Evolutionary conservation across 2,888 invertebrate genomes (phyloP), one percentile per base, ranked within the genome.

Genomic region (Drosophila vallismaia): DNA sequence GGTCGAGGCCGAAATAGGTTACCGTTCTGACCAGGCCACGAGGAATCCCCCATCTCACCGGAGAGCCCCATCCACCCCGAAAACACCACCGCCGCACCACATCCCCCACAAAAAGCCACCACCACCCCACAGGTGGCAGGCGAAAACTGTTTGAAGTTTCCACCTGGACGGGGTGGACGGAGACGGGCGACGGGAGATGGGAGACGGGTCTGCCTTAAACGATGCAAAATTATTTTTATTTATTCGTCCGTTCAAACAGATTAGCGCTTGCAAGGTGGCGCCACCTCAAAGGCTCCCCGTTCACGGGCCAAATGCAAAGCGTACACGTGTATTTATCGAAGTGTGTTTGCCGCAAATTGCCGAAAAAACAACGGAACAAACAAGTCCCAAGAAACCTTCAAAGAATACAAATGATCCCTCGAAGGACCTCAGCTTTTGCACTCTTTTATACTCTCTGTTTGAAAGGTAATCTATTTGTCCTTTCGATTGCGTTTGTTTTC

Each of bases 171-270:
- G 28, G 10, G 6, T 8, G 42, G 38, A 46, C 5, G 19, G 19
- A 19, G 19, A 19, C 19, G 19, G 19, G 19, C 1, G 14, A 14
- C 14, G 14, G 14, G 14, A 14, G 1, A 14, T 1, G 14, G 14
- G 14, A 14, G 48, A 4, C 14, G 42, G 19, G 28, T 44, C 14
- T 19, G 29, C 48, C 10, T 52, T 44, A 52, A 51, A 44, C 66
- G 73, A 48, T 72, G 70, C 71, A 82, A 84, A 84, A 88, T 88
- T 84, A 88, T 88, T 79, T 88, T 71, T 88, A 84, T 84, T 88
- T 88, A 88, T 86, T 88, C 88, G 83, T 75, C 88, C 88, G 88
- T 88, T 81, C 73, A 87, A 51, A 74, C 64, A 71, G 74, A 79
- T 79, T 71, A 63, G 52, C 86, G 76, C 56, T 45, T 66, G 66